Evolutionary conservation across 2,113 vertebrate genomes (phyloP).

Genomic region (Kryptolebias marmoratus): DNA sequence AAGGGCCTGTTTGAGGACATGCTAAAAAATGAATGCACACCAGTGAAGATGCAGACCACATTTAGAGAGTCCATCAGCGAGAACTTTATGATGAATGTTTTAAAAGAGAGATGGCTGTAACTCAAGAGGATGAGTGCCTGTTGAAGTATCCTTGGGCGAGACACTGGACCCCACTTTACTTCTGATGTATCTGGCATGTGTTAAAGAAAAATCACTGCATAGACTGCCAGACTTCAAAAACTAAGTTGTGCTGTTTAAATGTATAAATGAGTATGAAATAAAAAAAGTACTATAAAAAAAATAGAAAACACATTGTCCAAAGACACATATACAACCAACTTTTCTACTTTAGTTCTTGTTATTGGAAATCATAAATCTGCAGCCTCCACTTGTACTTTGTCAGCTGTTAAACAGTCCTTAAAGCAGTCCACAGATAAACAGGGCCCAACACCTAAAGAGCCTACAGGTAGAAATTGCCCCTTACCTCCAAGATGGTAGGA

Average conservation of each 20-base stretch:
- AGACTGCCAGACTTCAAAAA: not conserved
- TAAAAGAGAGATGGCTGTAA: not conserved
- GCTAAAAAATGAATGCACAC: not conserved
- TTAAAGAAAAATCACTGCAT: not conserved
- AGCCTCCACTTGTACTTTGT: not conserved
- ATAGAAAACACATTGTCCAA: not conserved
- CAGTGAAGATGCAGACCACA: not conserved
- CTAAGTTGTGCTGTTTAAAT: not conserved
- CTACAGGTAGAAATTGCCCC: not conserved
- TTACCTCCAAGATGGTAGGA: not conserved
- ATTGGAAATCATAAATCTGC: not conserved
- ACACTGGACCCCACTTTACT: not conserved
- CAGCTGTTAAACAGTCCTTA: not conserved
- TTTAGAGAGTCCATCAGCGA: slow-evolving; percentile 1
- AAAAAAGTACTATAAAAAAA: not conserved
- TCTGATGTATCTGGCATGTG: not conserved
- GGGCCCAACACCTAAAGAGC: not conserved
- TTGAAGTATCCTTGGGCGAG: not conserved
- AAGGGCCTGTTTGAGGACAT: not conserved
- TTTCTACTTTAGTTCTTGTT: not conserved
- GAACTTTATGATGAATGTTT: slow-evolving; percentile 8
- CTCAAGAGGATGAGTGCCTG: not conserved
- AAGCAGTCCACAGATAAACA: not conserved
- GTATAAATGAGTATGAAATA: not conserved
- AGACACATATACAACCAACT: not conserved